These are phyloP conservation scores for Zelostemma sp. DNA, from an alignment of 1,140 invertebrate genomes.

Conservation along the genomic window DNA sequence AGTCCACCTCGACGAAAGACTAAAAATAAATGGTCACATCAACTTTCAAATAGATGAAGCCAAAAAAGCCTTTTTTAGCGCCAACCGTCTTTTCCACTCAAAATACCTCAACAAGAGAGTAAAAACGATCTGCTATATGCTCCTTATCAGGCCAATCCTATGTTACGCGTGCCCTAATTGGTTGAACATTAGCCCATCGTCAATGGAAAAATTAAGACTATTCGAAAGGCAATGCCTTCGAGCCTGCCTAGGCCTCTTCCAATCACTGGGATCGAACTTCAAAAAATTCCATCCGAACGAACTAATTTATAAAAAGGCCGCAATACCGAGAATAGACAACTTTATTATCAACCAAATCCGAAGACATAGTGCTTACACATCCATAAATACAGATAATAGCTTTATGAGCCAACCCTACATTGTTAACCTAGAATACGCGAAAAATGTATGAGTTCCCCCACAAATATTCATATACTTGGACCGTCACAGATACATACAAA, in stretches of 20 bases:
- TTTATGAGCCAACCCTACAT: too few species aligned
- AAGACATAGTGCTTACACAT: conserved; percentile 13
- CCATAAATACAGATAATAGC: too few species aligned
- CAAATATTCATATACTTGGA: conserved; percentile 7
- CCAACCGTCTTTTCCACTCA: conserved; percentile 28
- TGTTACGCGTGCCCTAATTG: conserved; percentile 41
- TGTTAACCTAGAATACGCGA: conserved; percentile 3
- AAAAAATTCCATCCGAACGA: conserved; percentile 21
- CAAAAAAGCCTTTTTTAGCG: conserved; percentile 24
- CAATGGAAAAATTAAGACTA: conserved; percentile 39
- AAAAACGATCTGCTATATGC: conserved; percentile 42
- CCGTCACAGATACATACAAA: conserved; percentile 4
- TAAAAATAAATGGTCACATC: conserved; percentile 27
- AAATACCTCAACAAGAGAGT: conserved; percentile 18
- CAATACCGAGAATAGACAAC: conserved; percentile 41
- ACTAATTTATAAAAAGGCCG: conserved; percentile 28
- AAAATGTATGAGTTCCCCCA: not conserved
- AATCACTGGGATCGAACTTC: conserved; percentile 19
- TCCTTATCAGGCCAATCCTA: conserved; percentile 38
- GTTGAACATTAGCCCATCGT: conserved; percentile 30
- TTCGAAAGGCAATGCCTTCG: conserved; percentile 43
- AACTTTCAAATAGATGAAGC: conserved; percentile 29
- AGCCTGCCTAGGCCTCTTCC: conserved; percentile 27
- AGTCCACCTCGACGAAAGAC: conserved; percentile 25
- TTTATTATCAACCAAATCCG: conserved; percentile 36